phyloP scores from a whole-genome alignment of 2,888 invertebrate species.

The Nephrotoma appendiculata region DNA sequence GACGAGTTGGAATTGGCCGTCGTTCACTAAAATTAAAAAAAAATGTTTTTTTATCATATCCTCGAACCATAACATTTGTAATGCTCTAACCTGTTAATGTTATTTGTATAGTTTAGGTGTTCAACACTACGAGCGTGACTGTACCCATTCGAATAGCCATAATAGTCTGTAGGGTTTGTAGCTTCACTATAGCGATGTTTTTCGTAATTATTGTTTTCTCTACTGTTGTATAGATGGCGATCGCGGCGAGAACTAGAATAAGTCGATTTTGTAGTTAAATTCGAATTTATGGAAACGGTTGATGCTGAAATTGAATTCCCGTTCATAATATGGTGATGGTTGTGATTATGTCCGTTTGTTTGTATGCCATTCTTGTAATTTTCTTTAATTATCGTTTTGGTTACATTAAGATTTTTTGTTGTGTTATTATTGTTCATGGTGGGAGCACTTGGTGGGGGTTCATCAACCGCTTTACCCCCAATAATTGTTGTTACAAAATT shows the following conservation, averaged over 20 bases:
- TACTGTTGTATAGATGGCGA: neutral
- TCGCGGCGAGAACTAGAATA: neutral
- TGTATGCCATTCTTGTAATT: conserved; percentile 11
- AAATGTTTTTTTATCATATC: neutral
- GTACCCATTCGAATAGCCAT: neutral
- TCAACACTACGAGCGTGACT: conserved; percentile 28
- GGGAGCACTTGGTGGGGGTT: neutral
- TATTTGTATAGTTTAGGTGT: conserved; percentile 22
- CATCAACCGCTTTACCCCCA: conserved; percentile 31
- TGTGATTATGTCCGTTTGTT: conserved; percentile 14
- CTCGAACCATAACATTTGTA: neutral
- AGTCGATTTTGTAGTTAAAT: conserved; percentile 14
- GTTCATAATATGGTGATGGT: neutral
- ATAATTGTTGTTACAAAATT: conserved; percentile 65
- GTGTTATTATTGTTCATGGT: neutral
- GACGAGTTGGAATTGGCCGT: conserved; percentile 15
- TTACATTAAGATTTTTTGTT: conserved; percentile 15
- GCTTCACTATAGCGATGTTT: conserved; percentile 7
- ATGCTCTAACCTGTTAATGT: neutral
- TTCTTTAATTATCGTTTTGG: conserved; percentile 30
- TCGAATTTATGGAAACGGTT: conserved; percentile 31
- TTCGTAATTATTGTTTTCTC: conserved; percentile 1
- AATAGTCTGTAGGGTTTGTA: conserved; percentile 7
- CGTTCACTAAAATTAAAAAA: conserved; percentile 15
- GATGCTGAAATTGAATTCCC: conserved; percentile 26